These are phyloP conservation scores for Xenopus tropicalis DNA, from an alignment of 2,113 vertebrate genomes.

Conservation along the genomic window UCB_Xtro_10.0 CM004449.2:99214501-99215000, in stretches of 20 bases:
- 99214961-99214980: too few relatives aligned
- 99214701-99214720: background rate
- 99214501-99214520: too few relatives aligned
- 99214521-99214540: too few relatives aligned
- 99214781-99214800: conserved; percentile 38
- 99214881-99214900: background rate
- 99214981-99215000: too few relatives aligned
- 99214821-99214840: conserved; percentile 16
- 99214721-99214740: conserved; percentile 14
- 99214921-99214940: too few relatives aligned
- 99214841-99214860: conserved; percentile 15
- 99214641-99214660: conserved; percentile 5
- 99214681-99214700: background rate
- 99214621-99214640: background rate
- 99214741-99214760: conserved; percentile 22
- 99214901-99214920: background rate
- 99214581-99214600: background rate
- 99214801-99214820: conserved; percentile 29
- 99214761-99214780: conserved; percentile 27
- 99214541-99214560: too few relatives aligned
- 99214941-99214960: too few relatives aligned
- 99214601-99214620: background rate
- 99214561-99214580: too few relatives aligned
- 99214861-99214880: conserved; percentile 26
- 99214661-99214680: background rate